Evolutionary conservation across 35 echinoderm and acorn worm species (phyloP).

Genomic region (Acanthaster planci): DNA sequence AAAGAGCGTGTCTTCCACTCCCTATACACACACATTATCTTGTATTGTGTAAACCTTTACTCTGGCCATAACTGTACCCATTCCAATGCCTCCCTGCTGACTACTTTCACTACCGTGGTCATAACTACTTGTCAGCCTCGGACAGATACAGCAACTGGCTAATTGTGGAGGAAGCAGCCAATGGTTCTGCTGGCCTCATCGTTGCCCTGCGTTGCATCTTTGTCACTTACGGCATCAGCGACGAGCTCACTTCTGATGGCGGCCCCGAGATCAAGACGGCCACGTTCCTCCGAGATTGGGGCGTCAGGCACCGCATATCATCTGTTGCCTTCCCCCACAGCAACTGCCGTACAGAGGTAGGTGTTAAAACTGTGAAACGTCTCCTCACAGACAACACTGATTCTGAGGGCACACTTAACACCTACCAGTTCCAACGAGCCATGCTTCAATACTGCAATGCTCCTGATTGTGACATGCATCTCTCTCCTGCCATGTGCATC

Average conservation of each 20-base stretch:
- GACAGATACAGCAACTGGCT: constrained; percentile 48
- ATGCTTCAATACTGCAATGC: constrained; percentile 52
- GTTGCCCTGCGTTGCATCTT: constrained; percentile 31
- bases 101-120: neutral
- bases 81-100: constrained; percentile 18
- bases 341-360: constrained; percentile 44
- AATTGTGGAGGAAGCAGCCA: neutral
- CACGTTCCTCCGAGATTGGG: constrained; percentile 8
- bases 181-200: constrained; percentile 24
- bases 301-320: constrained; percentile 48
- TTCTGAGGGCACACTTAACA: constrained; percentile 26
- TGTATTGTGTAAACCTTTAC: too few species aligned
- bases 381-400: constrained; percentile 52
- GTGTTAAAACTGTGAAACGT: constrained; percentile 47
- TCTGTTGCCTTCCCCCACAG: constrained; percentile 47
- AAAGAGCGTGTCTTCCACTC: too few species aligned
- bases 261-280: neutral
- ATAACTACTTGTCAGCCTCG: constrained; percentile 35
- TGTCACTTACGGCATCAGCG: constrained; percentile 37
- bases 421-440: constrained; percentile 43
- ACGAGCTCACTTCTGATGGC: constrained; percentile 40
- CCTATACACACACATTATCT: too few species aligned
- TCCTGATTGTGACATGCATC: constrained; percentile 37
- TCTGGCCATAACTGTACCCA: too few species aligned
- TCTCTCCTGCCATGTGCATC: constrained; percentile 47